Percentiles rank a stretch among this genome's conserved stretches.
Conservation (phyloP, 2,888 invertebrate species). For the Hirudinaria manillensis region DNA sequence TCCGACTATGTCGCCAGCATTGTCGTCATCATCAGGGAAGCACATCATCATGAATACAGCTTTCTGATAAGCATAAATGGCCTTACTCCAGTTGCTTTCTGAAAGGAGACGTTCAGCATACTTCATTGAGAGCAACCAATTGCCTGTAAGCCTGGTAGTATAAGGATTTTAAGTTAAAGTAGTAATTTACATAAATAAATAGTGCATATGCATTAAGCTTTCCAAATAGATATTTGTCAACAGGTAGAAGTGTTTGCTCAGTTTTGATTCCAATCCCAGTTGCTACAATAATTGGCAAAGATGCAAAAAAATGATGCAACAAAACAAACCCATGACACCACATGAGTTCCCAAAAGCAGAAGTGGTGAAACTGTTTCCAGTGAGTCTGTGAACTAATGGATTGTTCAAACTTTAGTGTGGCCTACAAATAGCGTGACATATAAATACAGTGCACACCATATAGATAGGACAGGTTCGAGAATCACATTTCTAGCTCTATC, state of each 20-base stretch:
- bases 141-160: slow-evolving; percentile 56
- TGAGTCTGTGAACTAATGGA: slow-evolving; percentile 55
- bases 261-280: too few relatives aligned
- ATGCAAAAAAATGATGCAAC: too few relatives aligned
- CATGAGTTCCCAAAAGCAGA: slow-evolving; percentile 43
- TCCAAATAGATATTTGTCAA: too few relatives aligned
- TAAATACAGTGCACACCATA: too few relatives aligned
- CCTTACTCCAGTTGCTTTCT: slow-evolving; percentile 83
- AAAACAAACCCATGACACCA: slow-evolving; percentile 64
- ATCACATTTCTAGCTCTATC: too few relatives aligned
- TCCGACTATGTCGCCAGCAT: slow-evolving; percentile 46
- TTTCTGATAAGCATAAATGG: slow-evolving; percentile 83
- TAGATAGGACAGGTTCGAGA: too few relatives aligned
- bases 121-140: slow-evolving; percentile 71
- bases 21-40: slow-evolving; percentile 52
- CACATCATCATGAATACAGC: slow-evolving; percentile 75
- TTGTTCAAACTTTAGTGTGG: slow-evolving; percentile 69
- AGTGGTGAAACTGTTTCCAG: slow-evolving; percentile 42
- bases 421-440: slow-evolving; percentile 49
- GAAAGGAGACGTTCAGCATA: slow-evolving; percentile 69
- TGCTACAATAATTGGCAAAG: too few relatives aligned
- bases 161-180: too few relatives aligned
- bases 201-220: too few relatives aligned
- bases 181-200: too few relatives aligned
- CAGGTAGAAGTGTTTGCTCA: too few relatives aligned